A percentile compares a stretch with the other conserved stretches of the same genome.
These are phyloP conservation scores for Sebastes matsubarae DNA, from an alignment of 2,797 vertebrate species.

Conservation along the genomic window DNA sequence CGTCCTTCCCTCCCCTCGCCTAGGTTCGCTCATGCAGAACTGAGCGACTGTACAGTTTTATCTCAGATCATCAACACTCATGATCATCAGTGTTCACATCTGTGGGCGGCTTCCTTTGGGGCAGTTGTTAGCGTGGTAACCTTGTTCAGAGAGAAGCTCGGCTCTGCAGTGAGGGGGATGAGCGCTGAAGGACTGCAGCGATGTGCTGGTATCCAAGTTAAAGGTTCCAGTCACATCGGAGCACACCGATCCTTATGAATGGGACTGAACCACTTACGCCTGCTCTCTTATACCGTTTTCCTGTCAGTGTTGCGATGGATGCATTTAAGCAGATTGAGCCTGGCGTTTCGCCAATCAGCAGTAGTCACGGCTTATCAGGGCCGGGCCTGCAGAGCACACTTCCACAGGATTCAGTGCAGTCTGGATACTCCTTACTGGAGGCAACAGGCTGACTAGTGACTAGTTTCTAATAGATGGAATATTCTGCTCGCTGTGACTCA, in stretches of 20 bases:
- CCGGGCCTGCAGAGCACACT: slow-evolving; percentile 46
- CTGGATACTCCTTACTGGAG: slow-evolving; percentile 18
- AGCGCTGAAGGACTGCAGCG: slow-evolving; percentile 16
- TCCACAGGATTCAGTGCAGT: slow-evolving; percentile 30
- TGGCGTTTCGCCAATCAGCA: slow-evolving; percentile 39
- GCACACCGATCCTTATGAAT: slow-evolving; percentile 11
- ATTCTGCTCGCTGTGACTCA: slow-evolving; percentile 34
- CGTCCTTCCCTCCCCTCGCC: slow-evolving; percentile 11
- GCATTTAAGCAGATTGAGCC: slow-evolving; percentile 50
- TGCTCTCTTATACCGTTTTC: slow-evolving; percentile 18
- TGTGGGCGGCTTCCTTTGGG: slow-evolving; percentile 68
- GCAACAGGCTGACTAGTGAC: slow-evolving; percentile 20
- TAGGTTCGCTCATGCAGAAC: slow-evolving; percentile 66
- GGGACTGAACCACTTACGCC: slow-evolving; percentile 15
- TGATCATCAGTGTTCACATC: slow-evolving; percentile 71
- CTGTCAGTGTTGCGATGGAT: slow-evolving; percentile 29
- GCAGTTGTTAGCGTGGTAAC: slow-evolving; percentile 39
- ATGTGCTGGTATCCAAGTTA: slow-evolving; percentile 30
- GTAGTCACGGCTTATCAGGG: slow-evolving; percentile 61
- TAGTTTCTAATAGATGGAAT: slow-evolving; percentile 39
- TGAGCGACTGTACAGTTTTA: slow-evolving; percentile 65
- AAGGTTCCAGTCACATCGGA: slow-evolving; percentile 43
- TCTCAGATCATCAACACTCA: slow-evolving; percentile 74
- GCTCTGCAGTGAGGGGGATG: slow-evolving; percentile 15
- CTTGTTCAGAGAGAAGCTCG: slow-evolving; percentile 30